phyloP scores from a whole-genome alignment of 2,113 vertebrate species.

The Bos indicus region DNA sequence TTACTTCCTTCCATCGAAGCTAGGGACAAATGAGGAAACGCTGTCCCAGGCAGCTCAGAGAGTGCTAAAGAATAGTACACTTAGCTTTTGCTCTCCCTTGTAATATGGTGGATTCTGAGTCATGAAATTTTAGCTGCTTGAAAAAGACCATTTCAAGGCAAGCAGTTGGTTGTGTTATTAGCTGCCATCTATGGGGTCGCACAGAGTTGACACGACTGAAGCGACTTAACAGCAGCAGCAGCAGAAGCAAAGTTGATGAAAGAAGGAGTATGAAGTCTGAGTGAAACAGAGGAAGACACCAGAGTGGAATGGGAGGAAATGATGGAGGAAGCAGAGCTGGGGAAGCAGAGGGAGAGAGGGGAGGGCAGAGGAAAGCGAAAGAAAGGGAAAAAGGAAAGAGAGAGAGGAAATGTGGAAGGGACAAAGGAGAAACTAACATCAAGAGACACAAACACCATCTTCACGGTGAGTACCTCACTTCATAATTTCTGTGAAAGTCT shows the following conservation, averaged over 20 bases:
- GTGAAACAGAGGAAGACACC: neutral
- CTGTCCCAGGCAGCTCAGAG: neutral
- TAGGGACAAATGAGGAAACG: neutral
- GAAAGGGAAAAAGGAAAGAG: neutral
- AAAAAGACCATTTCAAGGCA: neutral
- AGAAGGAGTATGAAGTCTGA: neutral
- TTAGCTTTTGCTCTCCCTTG: neutral
- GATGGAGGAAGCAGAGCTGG: neutral
- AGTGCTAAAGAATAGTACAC: neutral
- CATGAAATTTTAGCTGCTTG: neutral
- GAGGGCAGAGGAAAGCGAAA: neutral
- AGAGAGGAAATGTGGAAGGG: neutral
- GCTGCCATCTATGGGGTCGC: neutral
- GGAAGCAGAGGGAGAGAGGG: neutral
- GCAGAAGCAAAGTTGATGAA: neutral
- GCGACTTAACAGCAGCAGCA: too few relatives aligned
- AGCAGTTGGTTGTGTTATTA: neutral
- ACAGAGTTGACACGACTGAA: too few relatives aligned
- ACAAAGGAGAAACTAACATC: neutral
- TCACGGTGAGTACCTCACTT: neutral
- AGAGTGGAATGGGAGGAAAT: neutral
- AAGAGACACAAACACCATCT: neutral
- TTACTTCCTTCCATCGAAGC: conserved; percentile 10
- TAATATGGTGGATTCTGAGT: neutral
- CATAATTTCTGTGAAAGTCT: neutral